These are phyloP conservation scores for Phortica variegata DNA, from an alignment of 1,140 invertebrate species.

Conservation along the genomic window DNA sequence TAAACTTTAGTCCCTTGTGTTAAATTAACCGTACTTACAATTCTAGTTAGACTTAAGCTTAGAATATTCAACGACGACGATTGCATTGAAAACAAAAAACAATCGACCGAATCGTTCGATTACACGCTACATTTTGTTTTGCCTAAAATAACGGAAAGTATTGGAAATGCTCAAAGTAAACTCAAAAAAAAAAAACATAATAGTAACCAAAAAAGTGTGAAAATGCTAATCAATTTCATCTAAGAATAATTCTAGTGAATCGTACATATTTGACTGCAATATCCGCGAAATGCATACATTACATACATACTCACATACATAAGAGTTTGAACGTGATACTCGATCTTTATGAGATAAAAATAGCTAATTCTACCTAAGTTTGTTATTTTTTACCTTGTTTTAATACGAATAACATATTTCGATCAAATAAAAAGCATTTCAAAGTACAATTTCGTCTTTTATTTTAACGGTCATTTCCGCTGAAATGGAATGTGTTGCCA, in stretches of 20 bases:
- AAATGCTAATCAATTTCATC: constrained; percentile 26
- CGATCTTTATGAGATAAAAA: too few relatives aligned
- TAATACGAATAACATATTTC: too few relatives aligned
- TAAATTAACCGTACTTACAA: constrained; percentile 14
- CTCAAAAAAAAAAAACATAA: constrained; percentile 7
- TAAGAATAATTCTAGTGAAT: constrained; percentile 8
- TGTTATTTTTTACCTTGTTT: too few relatives aligned
- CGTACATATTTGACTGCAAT: constrained; percentile 34
- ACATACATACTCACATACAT: constrained; percentile 10
- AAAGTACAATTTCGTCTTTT: too few relatives aligned
- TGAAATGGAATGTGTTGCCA: too few relatives aligned
- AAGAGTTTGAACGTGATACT: constrained; percentile 23
- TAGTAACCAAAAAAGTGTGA: constrained; percentile 23
- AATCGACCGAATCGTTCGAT: too few relatives aligned
- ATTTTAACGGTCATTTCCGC: too few relatives aligned
- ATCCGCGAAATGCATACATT: constrained; percentile 9
- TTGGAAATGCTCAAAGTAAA: constrained; percentile 10
- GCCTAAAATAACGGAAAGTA: constrained; percentile 17
- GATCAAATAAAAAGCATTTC: too few relatives aligned
- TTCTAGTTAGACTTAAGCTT: constrained; percentile 33
- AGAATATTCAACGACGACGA: constrained; percentile 34
- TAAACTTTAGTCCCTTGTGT: constrained; percentile 16
- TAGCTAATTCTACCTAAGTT: too few relatives aligned
- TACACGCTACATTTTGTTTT: too few relatives aligned
- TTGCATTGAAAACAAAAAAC: too few relatives aligned